Percentiles rank a stretch among this genome's conserved stretches.
Evolutionary conservation across 2,888 invertebrate species (phyloP).

Genomic region (Acleris laterana): DNA sequence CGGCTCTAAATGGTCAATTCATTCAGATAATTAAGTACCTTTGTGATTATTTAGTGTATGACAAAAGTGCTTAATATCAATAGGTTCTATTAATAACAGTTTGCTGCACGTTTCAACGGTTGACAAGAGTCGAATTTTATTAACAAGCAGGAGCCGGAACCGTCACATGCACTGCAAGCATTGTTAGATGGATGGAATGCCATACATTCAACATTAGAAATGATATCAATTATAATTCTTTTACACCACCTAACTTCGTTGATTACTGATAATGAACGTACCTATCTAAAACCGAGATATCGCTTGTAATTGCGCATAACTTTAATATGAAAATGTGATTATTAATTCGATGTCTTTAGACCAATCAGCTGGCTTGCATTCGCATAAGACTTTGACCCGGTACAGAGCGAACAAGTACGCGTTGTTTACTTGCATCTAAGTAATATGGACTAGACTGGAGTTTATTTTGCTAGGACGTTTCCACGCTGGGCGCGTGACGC

Average conservation of each 20-base stretch:
- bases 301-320: slow-evolving; percentile 25
- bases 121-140: too few relatives aligned
- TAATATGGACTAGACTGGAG: slow-evolving; percentile 22
- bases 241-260: neutral
- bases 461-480: slow-evolving; percentile 41
- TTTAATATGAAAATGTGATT: slow-evolving; percentile 13
- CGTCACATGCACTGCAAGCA: too few relatives aligned
- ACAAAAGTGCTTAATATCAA: too few relatives aligned
- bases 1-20: too few relatives aligned
- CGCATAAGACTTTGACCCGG: slow-evolving; percentile 11
- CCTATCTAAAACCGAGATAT: slow-evolving; percentile 23
- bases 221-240: slow-evolving; percentile 7
- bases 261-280: slow-evolving; percentile 6
- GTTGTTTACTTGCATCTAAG: slow-evolving; percentile 19
- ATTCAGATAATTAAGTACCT: too few relatives aligned
- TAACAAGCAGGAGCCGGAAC: too few relatives aligned
- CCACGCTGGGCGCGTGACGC: slow-evolving; percentile 41
- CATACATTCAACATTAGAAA: neutral
- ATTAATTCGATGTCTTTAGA: slow-evolving; percentile 22
- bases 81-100: too few relatives aligned
- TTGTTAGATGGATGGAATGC: too few relatives aligned
- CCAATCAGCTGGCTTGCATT: slow-evolving; percentile 23
- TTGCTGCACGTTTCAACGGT: too few relatives aligned
- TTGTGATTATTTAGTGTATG: too few relatives aligned
- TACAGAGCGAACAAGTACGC: neutral